Evolutionary conservation across 2,797 vertebrate genomes (phyloP), one percentile per base, ranked within the genome.

Genomic region (Falco concolor): DNA sequence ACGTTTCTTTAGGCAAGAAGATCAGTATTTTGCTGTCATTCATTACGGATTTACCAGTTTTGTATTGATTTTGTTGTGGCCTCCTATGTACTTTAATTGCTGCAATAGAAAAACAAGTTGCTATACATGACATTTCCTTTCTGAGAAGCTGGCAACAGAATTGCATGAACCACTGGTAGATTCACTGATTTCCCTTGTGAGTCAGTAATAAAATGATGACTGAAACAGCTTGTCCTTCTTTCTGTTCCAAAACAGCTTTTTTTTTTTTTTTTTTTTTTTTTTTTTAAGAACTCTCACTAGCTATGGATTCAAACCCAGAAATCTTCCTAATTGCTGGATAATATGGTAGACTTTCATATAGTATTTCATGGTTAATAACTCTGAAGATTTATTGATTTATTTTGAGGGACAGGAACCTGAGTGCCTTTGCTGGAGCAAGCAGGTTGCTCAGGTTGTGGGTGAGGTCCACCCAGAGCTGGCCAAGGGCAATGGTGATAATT

Each of bases 81-180:
- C 93, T 97, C 89, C 90, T 96, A 96, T 97, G 95, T 97, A 95
- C 94, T 96, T 97, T 97, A 98, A 98, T 97, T 97, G 96, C 91
- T 85, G 75, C 86, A 94, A 96, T 89, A 97, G 96, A 96, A 97
- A 98, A 98, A 95, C 97, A 97, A 97, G 95, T 94, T 94, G 97
- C 89, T 97, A 87, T 94, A 96, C 97, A 96, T 44, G 92, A 97
- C 98, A 97, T 97, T 97, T 98, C 95, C 94, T 96, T 96, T 97
- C 94, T 90, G 59, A 96, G 94, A 95, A 95, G 91, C 50, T 94
- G 95, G 97, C 94, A 98, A 97, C 96, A 97, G 86, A 75, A 92
- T 67, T 91, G 87, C 45, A 24, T 72, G 78, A 95, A 95, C 95
- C 95, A 96, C 91, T 96, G 89, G 91, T 95, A 83, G 93, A 97